Base-by-base conservation (phyloP, 1,140 invertebrate genomes). In the Diorhabda elongata region DNA sequence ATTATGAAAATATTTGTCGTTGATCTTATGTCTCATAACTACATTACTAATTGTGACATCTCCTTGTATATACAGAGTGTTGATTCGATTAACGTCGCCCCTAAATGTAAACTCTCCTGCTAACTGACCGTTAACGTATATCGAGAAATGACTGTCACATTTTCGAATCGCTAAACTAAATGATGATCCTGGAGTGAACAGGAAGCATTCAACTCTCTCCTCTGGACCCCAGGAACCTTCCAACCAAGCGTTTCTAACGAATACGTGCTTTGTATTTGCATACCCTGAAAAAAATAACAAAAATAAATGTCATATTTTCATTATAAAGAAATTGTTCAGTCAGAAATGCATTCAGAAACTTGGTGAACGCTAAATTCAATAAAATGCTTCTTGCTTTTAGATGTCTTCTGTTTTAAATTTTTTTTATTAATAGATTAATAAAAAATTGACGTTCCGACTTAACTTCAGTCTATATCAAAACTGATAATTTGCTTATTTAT, bases 51-150 rank as follows among this genome's bases (percentile, higher is more conserved):
- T 60, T 8, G 73, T 58, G 60, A 84, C 71, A 73, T 84, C 84
- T 61, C 84, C 84, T 61, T 82, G 79, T 45, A 85, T 83, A 61
- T 83, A 83, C 5, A 84, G 72, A 6, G 82, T 82, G 71, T 83
- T 78, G 6, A 84, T 81, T 6, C 78, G 66, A 26, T 70, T 68
- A 3, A 66, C 58, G 9, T 63, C 61, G 3, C 61, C 67, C 44
- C 69, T n/a, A 68, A 80, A 81, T 58, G 76, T 75, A 70, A 82
- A 84, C 70, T 82, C 80, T 1, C 81, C 82, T 41, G 81, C 74
- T 58, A 84, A 74, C 66, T 80, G 73, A 6, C 75, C 75, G 72
- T 84, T 80, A 4, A 84, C 78, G 76, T 81, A 84, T 9, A 85
- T 80, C 59, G 81, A 77, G 74, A 81, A 84, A 3, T 71, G 68